Conservation (phyloP, 2,797 vertebrate species). For the Pangasius macronema region DNA sequence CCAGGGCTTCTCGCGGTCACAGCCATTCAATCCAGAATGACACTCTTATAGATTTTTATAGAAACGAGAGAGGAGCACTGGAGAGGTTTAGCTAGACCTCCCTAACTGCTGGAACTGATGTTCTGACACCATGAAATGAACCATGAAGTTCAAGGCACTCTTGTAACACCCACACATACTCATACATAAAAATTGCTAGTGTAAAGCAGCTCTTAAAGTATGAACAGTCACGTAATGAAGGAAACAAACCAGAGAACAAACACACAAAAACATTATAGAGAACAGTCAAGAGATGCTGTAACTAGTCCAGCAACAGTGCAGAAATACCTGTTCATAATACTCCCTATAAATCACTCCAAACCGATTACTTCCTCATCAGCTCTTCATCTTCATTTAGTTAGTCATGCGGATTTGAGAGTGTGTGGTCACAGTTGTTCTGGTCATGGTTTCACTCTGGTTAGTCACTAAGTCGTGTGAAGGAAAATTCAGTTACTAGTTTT, state of each 20-base stretch:
- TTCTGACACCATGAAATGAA: conserved; percentile 17
- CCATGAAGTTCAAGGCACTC: conserved; percentile 4
- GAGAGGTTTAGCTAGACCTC: neutral
- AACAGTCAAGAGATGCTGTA: neutral
- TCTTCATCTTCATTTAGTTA: neutral
- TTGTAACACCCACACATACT: conserved; percentile 26
- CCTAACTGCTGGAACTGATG: conserved; percentile 14
- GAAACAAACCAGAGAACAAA: neutral
- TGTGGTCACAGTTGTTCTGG: neutral
- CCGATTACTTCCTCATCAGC: neutral
- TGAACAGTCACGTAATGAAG: neutral
- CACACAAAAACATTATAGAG: neutral
- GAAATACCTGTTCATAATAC: neutral
- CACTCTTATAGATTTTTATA: neutral
- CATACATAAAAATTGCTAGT: conserved; percentile 15
- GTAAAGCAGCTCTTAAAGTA: neutral
- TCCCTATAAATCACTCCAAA: neutral
- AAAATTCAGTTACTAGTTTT: neutral
- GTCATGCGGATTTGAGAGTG: neutral
- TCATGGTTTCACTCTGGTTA: neutral
- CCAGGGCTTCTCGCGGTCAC: neutral
- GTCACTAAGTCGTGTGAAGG: neutral
- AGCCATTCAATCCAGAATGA: neutral
- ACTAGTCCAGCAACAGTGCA: neutral
- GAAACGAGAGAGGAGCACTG: conserved; percentile 8